Percentiles rank a stretch among this genome's conserved stretches.
Conservation (phyloP, 2,113 vertebrate species). For the Choloepus hoffmanni region DNA sequence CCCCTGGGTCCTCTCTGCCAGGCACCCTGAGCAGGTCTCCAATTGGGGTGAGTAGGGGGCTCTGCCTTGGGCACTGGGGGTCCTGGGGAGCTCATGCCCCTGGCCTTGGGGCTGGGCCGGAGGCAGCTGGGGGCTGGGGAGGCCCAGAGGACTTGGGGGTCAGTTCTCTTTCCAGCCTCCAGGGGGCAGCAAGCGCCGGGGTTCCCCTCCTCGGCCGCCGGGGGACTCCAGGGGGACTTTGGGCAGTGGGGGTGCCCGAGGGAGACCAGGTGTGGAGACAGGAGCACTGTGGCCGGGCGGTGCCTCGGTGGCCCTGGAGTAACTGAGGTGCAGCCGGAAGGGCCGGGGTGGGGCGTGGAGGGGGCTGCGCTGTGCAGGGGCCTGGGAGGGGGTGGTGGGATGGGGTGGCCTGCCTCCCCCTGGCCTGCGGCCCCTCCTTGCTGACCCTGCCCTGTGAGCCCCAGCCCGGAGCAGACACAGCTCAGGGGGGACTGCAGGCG, state of each 20-base stretch:
- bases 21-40: too few relatives aligned
- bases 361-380: background rate
- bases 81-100: background rate
- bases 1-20: too few relatives aligned
- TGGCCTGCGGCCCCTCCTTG: too few relatives aligned
- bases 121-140: accelerated
- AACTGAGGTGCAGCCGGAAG: background rate
- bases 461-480: too few relatives aligned
- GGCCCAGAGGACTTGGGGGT: background rate
- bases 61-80: too few relatives aligned
- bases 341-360: accelerated
- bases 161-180: background rate
- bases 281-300: accelerated
- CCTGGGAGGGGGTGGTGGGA: background rate
- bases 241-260: background rate
- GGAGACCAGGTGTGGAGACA: background rate
- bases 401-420: background rate
- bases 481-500: too few relatives aligned
- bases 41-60: too few relatives aligned
- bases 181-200: slow-evolving; percentile 50
- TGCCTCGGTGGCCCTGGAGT: too few relatives aligned
- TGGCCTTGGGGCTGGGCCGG: background rate
- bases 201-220: background rate
- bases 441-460: accelerated
- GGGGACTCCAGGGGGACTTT: background rate